Percentiles rank a stretch among this genome's conserved stretches.
Conservation (phyloP, 2,113 vertebrate species). For the Paraplagusia blochii region DNA sequence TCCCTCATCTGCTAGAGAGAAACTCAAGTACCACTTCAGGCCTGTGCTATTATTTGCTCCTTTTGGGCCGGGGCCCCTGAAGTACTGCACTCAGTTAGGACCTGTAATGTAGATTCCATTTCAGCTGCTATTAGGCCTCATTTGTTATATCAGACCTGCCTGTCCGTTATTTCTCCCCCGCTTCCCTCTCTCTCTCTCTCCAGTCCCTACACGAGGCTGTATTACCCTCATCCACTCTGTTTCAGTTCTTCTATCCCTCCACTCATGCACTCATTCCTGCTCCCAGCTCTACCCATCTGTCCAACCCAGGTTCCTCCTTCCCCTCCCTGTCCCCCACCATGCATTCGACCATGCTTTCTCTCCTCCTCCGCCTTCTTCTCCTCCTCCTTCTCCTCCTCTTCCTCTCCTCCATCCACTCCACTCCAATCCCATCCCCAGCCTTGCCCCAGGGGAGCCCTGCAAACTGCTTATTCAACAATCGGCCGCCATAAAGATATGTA, state of each 20-base stretch:
- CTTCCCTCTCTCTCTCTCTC: neutral
- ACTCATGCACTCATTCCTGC: conserved; percentile 34
- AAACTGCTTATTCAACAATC: conserved; percentile 84
- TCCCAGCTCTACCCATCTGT: conserved; percentile 37
- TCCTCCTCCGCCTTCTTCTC: conserved; percentile 26
- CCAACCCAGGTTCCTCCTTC: conserved; percentile 22
- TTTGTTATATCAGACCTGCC: conserved; percentile 63
- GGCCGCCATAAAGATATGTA: conserved; percentile 79
- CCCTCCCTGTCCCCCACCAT: conserved; percentile 31
- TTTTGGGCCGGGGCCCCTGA: conserved; percentile 65
- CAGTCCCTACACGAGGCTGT: too few species aligned
- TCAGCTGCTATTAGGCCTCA: conserved; percentile 77
- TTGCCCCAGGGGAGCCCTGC: conserved; percentile 70
- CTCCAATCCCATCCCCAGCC: conserved; percentile 46
- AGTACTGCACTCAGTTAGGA: conserved; percentile 78
- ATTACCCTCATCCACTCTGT: conserved; percentile 2
- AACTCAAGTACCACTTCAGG: conserved; percentile 67
- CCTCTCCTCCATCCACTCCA: conserved; percentile 36
- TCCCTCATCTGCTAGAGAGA: conserved; percentile 58
- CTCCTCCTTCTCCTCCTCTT: neutral
- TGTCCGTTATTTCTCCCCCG: conserved; percentile 55
- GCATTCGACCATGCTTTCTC: conserved; percentile 44
- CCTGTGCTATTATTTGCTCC: conserved; percentile 60
- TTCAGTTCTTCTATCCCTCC: conserved; percentile 24
- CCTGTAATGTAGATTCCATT: conserved; percentile 83